A percentile compares a stretch with the other conserved stretches of the same genome.
Conservation (phyloP, 2,888 invertebrate genomes). For the Malthinus flaveolus region DNA sequence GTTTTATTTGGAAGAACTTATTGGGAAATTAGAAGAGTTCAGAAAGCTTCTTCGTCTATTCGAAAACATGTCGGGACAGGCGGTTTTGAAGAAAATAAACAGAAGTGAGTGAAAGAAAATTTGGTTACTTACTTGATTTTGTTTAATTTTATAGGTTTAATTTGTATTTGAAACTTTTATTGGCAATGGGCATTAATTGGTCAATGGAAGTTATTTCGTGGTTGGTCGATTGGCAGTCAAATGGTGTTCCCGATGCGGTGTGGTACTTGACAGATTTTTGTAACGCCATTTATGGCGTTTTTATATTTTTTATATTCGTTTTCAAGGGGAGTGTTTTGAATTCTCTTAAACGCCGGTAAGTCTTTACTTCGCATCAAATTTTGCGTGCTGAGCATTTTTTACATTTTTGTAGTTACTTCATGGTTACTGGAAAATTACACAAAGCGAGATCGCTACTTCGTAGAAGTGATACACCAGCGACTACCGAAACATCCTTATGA, state of each 20-base stretch:
- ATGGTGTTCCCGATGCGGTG: constrained; percentile 52
- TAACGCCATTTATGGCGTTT: constrained; percentile 70
- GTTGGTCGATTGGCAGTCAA: constrained; percentile 52
- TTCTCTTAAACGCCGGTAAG: constrained; percentile 63
- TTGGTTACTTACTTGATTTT: not conserved
- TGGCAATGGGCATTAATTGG: constrained; percentile 89
- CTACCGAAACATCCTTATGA: not conserved
- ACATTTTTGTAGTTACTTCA: not conserved
- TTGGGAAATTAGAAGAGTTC: constrained; percentile 65
- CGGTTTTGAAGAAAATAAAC: constrained; percentile 55
- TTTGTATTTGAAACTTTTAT: constrained; percentile 76
- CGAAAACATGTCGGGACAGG: constrained; percentile 68
- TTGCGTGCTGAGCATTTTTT: too few species aligned
- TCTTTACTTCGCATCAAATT: not conserved
- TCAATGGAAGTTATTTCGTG: constrained; percentile 77
- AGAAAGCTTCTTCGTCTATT: constrained; percentile 66
- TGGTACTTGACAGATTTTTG: constrained; percentile 69
- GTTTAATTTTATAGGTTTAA: constrained; percentile 63
- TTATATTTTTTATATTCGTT: constrained; percentile 74
- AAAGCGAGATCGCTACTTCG: not conserved
- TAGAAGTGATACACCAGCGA: not conserved
- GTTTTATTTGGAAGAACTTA: constrained; percentile 71
- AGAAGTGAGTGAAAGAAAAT: constrained; percentile 45
- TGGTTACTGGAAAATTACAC: not conserved
- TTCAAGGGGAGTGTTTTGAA: constrained; percentile 70